Evolutionary conservation across 2,113 vertebrate genomes (phyloP).

Genomic region (Seriola rivoliana): DNA sequence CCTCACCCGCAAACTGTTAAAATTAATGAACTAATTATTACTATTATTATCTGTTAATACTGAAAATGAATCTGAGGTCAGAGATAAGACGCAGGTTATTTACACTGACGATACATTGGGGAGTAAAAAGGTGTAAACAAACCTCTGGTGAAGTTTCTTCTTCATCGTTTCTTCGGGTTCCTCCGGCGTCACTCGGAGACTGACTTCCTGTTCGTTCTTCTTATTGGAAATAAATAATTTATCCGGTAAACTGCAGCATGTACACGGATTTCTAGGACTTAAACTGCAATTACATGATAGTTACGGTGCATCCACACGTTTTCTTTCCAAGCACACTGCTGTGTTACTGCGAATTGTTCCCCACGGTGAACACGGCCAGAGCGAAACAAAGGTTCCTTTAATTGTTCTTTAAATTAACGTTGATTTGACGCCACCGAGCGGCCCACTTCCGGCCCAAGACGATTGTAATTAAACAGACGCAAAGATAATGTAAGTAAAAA

Average conservation of each 20-base stretch:
- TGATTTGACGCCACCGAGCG: neutral
- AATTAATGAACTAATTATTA: too few species aligned
- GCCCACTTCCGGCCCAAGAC: too few species aligned
- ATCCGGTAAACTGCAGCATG: neutral
- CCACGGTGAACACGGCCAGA: slow-evolving; percentile 12
- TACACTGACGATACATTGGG: neutral
- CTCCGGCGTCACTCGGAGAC: neutral
- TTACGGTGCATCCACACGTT: slow-evolving; percentile 29
- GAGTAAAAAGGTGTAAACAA: slow-evolving; percentile 32
- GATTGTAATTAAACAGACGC: fast-evolving
- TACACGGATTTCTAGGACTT: fast-evolving
- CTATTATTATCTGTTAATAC: too few species aligned
- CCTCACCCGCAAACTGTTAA: neutral
- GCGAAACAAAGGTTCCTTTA: slow-evolving; percentile 24
- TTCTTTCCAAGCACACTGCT: neutral
- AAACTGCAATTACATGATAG: neutral
- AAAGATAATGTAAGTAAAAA: neutral
- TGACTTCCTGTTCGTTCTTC: neutral
- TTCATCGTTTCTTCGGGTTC: slow-evolving; percentile 58
- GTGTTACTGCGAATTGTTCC: neutral
- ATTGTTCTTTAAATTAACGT: neutral
- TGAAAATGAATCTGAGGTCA: neutral
- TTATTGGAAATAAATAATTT: neutral
- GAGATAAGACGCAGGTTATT: neutral
- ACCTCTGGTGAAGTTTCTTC: slow-evolving; percentile 72